phyloP scores from a whole-genome alignment of 2,113 vertebrate genomes.

The Apodemus speciosus region DNA sequence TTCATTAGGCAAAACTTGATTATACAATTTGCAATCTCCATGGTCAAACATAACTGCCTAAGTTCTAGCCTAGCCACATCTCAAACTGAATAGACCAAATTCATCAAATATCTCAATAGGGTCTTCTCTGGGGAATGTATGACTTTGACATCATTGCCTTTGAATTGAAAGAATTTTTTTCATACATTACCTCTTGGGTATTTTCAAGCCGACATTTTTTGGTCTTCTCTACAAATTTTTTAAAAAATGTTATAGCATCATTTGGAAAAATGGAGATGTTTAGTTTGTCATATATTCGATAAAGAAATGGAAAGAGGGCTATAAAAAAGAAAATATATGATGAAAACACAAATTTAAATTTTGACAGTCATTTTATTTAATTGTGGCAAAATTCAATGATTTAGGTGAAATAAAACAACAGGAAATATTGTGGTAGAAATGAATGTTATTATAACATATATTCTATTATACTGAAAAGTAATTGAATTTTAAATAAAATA shows the following conservation, averaged over 20 bases:
- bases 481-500: neutral
- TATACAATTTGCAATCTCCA: too few species aligned
- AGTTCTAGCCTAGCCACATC: neutral
- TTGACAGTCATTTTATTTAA: neutral
- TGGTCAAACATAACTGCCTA: neutral
- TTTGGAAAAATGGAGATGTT: neutral
- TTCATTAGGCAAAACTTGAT: neutral
- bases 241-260: neutral
- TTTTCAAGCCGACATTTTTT: neutral
- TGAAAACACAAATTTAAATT: neutral
- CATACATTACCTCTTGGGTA: neutral
- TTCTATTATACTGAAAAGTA: neutral
- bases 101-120: neutral
- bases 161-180: neutral
- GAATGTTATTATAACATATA: neutral
- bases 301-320: neutral
- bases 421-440: neutral
- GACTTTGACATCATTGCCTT: too few species aligned
- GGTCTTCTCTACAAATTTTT: neutral
- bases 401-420: neutral
- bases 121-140: neutral
- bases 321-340: neutral
- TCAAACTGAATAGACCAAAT: neutral
- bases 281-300: neutral
- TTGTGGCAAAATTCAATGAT: too few species aligned